Base-by-base conservation (phyloP, 2,888 invertebrate species). In the Tachina lurida region DNA sequence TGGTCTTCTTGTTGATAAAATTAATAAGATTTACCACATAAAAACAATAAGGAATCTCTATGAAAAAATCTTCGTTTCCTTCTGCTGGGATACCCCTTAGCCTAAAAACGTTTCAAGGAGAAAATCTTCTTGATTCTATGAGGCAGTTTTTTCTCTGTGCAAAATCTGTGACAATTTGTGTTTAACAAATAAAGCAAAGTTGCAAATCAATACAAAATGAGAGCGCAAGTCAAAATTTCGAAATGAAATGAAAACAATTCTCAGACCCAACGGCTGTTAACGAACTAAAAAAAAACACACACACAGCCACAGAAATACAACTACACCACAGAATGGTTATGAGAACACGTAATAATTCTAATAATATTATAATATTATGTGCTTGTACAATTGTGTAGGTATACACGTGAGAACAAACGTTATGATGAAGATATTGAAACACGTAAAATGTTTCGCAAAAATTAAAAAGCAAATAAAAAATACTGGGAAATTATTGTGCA, bases 171-270 rank as follows among this genome's bases (percentile, higher is more conserved):
- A 63, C 45, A 78, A n/a, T 70, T 65, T 58, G 19, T 49, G 3
- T 15, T 74, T n/a, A 60, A 22, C 43, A 68, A 68, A 68, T 45
- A 54, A 39, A 56, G 7, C 1, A 2, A 17, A 45, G n/a, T 71
- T 78, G 60, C 62, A 78, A 82, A 87, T 87, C 87, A 87, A 87
- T 87, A 87, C 60, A 82, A 75, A 86, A 56, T 60, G 75, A 86
- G 84, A 84, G 87, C 87, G 87, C 87, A 87, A 75, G 87, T 87
- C 87, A 87, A 67, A 83, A 67, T 58, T 1, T 15, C 2, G 75
- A 74, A 84, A 52, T 17, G 45, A 71, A 76, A 70, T 43, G 7
- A 74, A 60, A 41, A 45, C 1, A 58, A 63, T 58, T 52, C 19
- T 60, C 75, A 80, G 70, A 84, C 75, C 22, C 22, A 65, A 45